phyloP scores from a whole-genome alignment of 2,888 invertebrate genomes.

The Drosophila longiperda region DNA sequence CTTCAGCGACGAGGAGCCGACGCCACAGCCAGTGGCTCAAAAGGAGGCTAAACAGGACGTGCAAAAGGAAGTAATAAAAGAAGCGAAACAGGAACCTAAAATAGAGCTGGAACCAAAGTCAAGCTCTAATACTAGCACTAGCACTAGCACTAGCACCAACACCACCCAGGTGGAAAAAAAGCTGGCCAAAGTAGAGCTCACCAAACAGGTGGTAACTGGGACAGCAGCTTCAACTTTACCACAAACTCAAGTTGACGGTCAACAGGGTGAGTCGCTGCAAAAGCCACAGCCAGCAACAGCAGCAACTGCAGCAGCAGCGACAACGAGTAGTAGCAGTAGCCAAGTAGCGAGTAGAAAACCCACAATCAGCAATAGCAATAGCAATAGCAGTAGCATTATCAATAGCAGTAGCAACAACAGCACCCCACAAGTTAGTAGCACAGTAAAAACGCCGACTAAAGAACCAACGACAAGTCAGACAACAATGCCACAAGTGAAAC shows the following conservation, averaged over 20 bases:
- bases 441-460: not conserved
- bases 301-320: slow-evolving; percentile 30
- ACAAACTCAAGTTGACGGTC: slow-evolving; percentile 57
- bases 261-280: slow-evolving; percentile 91
- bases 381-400: slow-evolving; percentile 60
- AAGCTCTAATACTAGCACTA: slow-evolving; percentile 31
- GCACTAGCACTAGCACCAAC: slow-evolving; percentile 36
- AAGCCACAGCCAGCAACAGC: slow-evolving; percentile 32
- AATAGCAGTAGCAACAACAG: slow-evolving; percentile 48
- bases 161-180: slow-evolving; percentile 55
- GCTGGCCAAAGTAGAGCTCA: slow-evolving; percentile 64
- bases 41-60: slow-evolving; percentile 18
- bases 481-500: slow-evolving; percentile 56
- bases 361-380: slow-evolving; percentile 36
- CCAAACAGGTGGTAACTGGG: slow-evolving; percentile 34
- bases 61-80: slow-evolving; percentile 7
- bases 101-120: slow-evolving; percentile 23
- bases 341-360: slow-evolving; percentile 37
- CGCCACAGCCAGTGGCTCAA: slow-evolving; percentile 15
- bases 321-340: slow-evolving; percentile 57
- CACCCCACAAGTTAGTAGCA: slow-evolving; percentile 12
- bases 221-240: slow-evolving; percentile 20
- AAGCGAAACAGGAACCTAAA: slow-evolving; percentile 18
- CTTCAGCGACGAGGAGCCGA: slow-evolving; percentile 65
- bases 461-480: slow-evolving; percentile 36